phyloP scores from a whole-genome alignment of 2,888 invertebrate genomes.

The Plagodis dolabraria region DNA sequence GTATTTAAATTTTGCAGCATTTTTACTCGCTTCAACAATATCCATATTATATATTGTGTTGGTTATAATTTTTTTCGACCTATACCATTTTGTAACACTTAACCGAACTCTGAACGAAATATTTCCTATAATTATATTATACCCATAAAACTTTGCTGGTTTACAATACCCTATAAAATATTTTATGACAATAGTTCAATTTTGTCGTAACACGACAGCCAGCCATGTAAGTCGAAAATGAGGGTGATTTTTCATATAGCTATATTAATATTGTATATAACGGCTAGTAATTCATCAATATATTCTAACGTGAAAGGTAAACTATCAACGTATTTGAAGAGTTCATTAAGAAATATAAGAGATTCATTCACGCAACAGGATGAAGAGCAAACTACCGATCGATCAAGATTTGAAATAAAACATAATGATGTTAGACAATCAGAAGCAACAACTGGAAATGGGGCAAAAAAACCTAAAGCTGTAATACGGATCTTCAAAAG shows the following conservation, averaged over 20 bases:
- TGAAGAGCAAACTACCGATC: neutral
- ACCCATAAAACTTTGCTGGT: constrained; percentile 29
- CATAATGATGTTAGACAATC: neutral
- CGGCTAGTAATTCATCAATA: constrained; percentile 38
- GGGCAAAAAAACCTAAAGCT: constrained; percentile 3
- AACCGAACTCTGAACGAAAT: neutral
- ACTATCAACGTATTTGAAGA: constrained; percentile 1
- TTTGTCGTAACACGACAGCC: constrained; percentile 8
- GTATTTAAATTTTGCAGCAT: too few relatives aligned
- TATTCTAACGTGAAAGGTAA: constrained; percentile 37
- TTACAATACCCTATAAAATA: constrained; percentile 31
- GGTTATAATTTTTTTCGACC: too few relatives aligned
- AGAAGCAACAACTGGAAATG: neutral
- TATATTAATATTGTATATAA: constrained; percentile 29
- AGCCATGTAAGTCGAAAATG: constrained; percentile 39
- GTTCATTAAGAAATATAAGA: constrained; percentile 5
- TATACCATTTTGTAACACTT: too few relatives aligned
- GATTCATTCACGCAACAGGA: neutral
- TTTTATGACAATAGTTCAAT: constrained; percentile 21
- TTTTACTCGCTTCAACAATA: too few relatives aligned
- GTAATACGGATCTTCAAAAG: constrained; percentile 16
- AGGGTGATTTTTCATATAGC: constrained; percentile 26
- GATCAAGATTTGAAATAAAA: constrained; percentile 12
- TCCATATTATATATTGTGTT: too few relatives aligned
- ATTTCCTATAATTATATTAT: constrained; percentile 21